Evolutionary conservation across 2,888 invertebrate genomes (phyloP).

Genomic region (Blastobasis lacticolella): DNA sequence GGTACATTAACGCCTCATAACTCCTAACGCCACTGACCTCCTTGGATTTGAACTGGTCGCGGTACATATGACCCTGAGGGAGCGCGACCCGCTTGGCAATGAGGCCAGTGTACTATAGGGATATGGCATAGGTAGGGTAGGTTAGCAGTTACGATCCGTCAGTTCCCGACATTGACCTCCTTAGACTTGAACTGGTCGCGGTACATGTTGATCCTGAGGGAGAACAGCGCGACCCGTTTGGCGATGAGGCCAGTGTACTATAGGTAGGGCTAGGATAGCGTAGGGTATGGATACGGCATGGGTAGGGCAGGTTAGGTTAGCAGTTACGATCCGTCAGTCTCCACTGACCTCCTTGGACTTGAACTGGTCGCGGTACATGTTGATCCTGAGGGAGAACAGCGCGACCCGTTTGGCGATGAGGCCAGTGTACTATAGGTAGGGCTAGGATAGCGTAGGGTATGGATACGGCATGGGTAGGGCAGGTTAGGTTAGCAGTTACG

Average conservation of each 20-base stretch:
- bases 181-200: slow-evolving; percentile 80
- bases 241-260: slow-evolving; percentile 88
- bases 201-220: slow-evolving; percentile 84
- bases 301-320: no score
- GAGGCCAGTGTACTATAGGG: no score
- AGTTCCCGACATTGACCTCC: no score
- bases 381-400: slow-evolving; percentile 85
- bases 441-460: slow-evolving; percentile 84
- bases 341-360: slow-evolving; percentile 65
- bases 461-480: no score
- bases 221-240: slow-evolving; percentile 86
- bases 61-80: slow-evolving; percentile 84
- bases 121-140: no score
- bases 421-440: slow-evolving; percentile 82
- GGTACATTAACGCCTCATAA: no score
- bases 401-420: slow-evolving; percentile 88
- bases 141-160: no score
- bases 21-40: no score
- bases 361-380: slow-evolving; percentile 85
- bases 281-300: no score
- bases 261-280: no score
- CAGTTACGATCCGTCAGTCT: no score
- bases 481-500: no score
- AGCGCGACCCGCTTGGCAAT: slow-evolving; percentile 87
- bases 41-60: slow-evolving; percentile 78